Evolutionary conservation across 1,140 invertebrate genomes (phyloP).

Genomic region (Vollenhovia emeryi): DNA sequence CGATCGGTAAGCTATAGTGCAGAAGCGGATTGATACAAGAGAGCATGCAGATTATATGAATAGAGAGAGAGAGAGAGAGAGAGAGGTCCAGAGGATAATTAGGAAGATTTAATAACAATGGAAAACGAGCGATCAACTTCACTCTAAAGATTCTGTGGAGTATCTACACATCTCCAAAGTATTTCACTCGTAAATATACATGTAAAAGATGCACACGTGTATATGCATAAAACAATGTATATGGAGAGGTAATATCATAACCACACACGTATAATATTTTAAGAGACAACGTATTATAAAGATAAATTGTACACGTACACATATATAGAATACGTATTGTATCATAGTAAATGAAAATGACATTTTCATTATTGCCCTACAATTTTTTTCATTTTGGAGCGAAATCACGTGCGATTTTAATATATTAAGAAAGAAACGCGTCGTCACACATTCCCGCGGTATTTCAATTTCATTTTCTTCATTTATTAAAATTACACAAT

Average conservation of each 20-base stretch:
- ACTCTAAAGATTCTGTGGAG: neutral
- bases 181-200: neutral
- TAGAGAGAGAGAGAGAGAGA: neutral
- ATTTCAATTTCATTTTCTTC: neutral
- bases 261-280: neutral
- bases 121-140: slow-evolving; percentile 23
- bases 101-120: slow-evolving; percentile 21
- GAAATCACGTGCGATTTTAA: neutral
- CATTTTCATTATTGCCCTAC: neutral
- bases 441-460: neutral
- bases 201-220: neutral
- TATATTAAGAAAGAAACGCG: neutral
- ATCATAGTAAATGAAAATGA: too few relatives aligned
- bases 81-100: slow-evolving; percentile 4
- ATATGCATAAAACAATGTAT: neutral
- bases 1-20: slow-evolving; percentile 28
- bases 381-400: neutral
- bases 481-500: slow-evolving; percentile 11
- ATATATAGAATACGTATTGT: neutral
- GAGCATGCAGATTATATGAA: slow-evolving; percentile 54
- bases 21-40: slow-evolving; percentile 49
- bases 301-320: neutral
- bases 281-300: neutral
- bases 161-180: neutral
- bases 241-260: neutral